Evolutionary conservation across 2,888 invertebrate species (phyloP).

Genomic region (Aphidoletes aphidimyza): DNA sequence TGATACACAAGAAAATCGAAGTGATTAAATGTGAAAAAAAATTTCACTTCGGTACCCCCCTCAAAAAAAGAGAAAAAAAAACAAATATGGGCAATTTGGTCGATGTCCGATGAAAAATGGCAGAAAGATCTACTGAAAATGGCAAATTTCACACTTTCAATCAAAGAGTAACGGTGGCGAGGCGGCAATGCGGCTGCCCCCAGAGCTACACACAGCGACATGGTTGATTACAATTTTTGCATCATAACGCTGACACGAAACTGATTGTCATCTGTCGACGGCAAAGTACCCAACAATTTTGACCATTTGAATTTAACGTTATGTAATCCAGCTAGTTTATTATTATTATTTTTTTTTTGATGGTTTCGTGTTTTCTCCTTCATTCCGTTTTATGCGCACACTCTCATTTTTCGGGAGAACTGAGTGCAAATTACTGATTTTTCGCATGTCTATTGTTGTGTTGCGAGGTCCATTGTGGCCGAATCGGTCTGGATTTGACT

Average conservation of each 20-base stretch:
- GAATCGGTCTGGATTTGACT: neutral
- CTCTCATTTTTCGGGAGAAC: neutral
- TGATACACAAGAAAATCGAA: too few relatives aligned
- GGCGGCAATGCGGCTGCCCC: too few relatives aligned
- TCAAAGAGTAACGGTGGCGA: neutral
- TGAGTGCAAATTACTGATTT: neutral
- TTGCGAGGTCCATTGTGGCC: neutral
- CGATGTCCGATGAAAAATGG: neutral
- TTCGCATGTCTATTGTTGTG: neutral
- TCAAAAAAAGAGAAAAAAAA: too few relatives aligned
- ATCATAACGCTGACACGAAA: neutral
- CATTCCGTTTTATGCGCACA: neutral
- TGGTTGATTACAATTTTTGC: too few relatives aligned
- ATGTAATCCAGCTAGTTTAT: neutral
- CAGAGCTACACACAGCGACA: too few relatives aligned
- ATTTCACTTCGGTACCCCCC: too few relatives aligned
- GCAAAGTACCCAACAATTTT: neutral
- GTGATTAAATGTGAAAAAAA: neutral
- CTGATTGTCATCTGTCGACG: neutral
- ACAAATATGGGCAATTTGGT: neutral
- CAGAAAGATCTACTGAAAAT: neutral
- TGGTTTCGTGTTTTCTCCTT: neutral
- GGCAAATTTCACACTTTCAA: conserved; percentile 36
- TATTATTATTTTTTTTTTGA: neutral
- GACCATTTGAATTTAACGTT: neutral